phyloP scores from a whole-genome alignment of 2,888 invertebrate genomes.

The Dysmachus trigonus region DNA sequence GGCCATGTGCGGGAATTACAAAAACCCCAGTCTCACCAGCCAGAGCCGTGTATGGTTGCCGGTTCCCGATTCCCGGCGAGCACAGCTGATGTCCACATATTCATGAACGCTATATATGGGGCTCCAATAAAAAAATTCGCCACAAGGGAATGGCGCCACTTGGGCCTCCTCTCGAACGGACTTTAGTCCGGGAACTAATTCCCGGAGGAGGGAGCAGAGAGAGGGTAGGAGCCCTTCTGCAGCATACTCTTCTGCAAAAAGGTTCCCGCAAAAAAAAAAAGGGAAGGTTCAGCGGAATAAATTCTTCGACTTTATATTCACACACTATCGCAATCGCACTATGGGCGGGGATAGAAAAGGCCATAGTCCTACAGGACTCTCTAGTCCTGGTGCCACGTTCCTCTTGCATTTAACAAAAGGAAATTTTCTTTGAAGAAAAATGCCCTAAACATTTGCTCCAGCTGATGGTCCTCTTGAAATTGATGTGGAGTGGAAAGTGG shows the following conservation, averaged over 20 bases:
- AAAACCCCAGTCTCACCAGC: neutral
- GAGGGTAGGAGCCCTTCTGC: neutral
- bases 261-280: neutral
- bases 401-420: neutral
- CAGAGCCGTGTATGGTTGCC: neutral
- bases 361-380: neutral
- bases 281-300: neutral
- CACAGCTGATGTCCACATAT: conserved; percentile 13
- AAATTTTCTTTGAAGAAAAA: conserved; percentile 29
- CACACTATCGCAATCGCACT: neutral
- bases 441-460: neutral
- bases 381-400: neutral
- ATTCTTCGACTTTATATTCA: conserved; percentile 3
- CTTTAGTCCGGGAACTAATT: neutral
- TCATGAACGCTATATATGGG: neutral
- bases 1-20: neutral
- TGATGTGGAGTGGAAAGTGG: neutral
- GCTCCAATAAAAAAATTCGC: conserved; percentile 17
- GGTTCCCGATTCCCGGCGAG: neutral
- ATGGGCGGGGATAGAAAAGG: neutral
- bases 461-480: neutral
- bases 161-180: conserved; percentile 7
- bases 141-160: conserved; percentile 19
- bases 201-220: no score
- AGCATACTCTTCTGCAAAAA: neutral